phyloP scores from a whole-genome alignment of 2,797 vertebrate genomes.

The Lepus townsendii region DNA sequence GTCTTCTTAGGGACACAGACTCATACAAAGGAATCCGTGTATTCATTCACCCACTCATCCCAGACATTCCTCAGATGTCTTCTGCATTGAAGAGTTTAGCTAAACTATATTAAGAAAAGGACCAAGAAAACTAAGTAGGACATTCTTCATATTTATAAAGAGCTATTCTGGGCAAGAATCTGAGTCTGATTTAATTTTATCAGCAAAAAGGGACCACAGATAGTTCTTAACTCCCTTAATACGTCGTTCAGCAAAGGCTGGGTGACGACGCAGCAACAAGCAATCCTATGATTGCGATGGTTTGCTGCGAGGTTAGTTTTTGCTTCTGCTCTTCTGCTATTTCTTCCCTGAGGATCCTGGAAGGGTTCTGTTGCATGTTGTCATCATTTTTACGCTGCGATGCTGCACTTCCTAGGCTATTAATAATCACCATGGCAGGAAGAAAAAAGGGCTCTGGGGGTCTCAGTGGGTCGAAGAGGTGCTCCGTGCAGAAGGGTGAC shows the following conservation, averaged over 20 bases:
- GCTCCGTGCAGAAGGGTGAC: not conserved
- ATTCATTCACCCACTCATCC: not conserved
- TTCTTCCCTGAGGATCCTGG: not conserved
- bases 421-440: not conserved
- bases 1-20: not conserved
- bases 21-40: not conserved
- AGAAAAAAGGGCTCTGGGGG: not conserved
- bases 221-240: not conserved
- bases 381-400: not conserved
- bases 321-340: not conserved
- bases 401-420: not conserved
- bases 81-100: slow-evolving; percentile 4
- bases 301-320: slow-evolving; percentile 22
- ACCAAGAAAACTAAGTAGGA: not conserved
- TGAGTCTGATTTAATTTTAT: slow-evolving; percentile 6
- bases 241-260: not conserved
- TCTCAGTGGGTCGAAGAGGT: not conserved
- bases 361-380: fast-evolving
- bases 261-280: not conserved
- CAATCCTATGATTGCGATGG: not conserved
- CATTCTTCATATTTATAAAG: not conserved
- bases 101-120: not conserved
- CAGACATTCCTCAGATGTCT: not conserved
- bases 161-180: not conserved
- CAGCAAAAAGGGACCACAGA: not conserved